Base-by-base conservation (phyloP, 2,113 vertebrate species). In the Nanorana parkeri region DNA sequence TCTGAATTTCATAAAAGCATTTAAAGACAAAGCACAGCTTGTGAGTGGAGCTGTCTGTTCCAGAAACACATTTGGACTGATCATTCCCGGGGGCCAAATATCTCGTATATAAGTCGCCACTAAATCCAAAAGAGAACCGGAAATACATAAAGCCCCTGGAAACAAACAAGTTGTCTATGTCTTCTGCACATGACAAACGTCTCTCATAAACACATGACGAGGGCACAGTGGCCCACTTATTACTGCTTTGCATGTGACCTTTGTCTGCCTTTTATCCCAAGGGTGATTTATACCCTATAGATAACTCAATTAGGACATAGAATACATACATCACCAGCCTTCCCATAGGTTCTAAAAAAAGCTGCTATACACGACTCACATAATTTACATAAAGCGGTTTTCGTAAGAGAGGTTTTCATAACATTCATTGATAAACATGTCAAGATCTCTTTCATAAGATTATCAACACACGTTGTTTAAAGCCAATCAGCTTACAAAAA, bases 31-130 rank as follows among this genome's bases (percentile, higher is more conserved):
- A 28, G 51, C 17, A 17, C 26, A n/a, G 69, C 16, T 26, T 58
- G 16, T 73, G 69, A 73, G 32, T 73, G 19, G 19, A 11, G 54
- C 10, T 0, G 26, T 58, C 1, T 54, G 21, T 56, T 73, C 54
- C 26, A 29, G 52, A 58, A 54, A 58, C 54, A 58, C 54, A 32
- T 19, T 11, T 5, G 85, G 81, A 80, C 41, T 47, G 41, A 47
- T 47, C 41, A 47, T 47, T 85, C 69, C 73, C 85, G 77, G 68
- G 81, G 86, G 82, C 81, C 72, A 0, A 1, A 85, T 83, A 83
- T 3, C n/a, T 63, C 80, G 79, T 86, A 84, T 71, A 84, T 71
- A 47, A 20, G 23, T 72, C 41, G 84, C 17, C 79, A 72, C 55
- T 67, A 80, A 85, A 41, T 76, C 10, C 77, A 17, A 10, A 36